Evolutionary conservation across 2,888 invertebrate species (phyloP).

Genomic region (Matsumyia berberina): DNA sequence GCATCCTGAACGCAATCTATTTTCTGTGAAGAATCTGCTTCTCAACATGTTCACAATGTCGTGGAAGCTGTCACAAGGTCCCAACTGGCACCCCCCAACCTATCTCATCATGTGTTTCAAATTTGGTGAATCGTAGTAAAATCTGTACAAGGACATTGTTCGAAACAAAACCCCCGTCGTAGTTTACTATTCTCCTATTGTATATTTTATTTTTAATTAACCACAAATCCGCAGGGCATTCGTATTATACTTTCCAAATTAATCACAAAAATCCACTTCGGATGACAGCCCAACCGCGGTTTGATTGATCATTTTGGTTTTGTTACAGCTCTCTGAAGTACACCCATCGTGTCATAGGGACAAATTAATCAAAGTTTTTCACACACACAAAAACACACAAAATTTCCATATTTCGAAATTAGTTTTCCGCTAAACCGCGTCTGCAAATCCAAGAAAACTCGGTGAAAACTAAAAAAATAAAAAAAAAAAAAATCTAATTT

Average conservation of each 20-base stretch:
- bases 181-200: no score
- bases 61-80: no score
- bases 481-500: slow-evolving; percentile 35
- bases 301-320: not conserved
- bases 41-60: no score
- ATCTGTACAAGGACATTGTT: no score
- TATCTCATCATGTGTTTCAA: no score
- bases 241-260: not conserved
- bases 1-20: no score
- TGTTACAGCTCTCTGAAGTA: no score
- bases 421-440: slow-evolving; percentile 26
- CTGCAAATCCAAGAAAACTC: not conserved
- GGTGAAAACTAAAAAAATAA: not conserved
- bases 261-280: slow-evolving; percentile 6
- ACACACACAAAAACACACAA: not conserved
- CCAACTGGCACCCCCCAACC: no score
- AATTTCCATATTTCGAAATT: slow-evolving; percentile 44
- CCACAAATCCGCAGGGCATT: not conserved
- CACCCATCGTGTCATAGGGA: not conserved
- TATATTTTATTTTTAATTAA: slow-evolving; percentile 14
- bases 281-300: slow-evolving; percentile 16
- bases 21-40: no score
- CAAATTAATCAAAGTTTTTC: slow-evolving; percentile 39
- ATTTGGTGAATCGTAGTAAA: no score
- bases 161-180: no score